Evolutionary conservation across 2,888 invertebrate genomes (phyloP).

Genomic region (Nephrotoma appendiculata): DNA sequence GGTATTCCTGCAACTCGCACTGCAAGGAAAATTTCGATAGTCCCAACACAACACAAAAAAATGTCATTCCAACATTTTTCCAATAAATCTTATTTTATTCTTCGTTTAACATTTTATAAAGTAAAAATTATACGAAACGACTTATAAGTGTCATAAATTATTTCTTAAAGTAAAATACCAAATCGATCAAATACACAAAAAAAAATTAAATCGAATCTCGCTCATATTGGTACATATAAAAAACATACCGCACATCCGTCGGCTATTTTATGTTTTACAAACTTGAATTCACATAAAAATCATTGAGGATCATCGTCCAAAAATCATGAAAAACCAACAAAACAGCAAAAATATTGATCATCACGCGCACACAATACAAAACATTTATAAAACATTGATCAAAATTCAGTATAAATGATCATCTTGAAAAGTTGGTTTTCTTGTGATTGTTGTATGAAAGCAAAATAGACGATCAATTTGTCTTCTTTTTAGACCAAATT

Average conservation of each 20-base stretch:
- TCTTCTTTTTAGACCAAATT: neutral
- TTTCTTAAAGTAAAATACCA: neutral
- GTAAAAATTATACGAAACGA: neutral
- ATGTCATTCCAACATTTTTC: neutral
- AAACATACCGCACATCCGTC: neutral
- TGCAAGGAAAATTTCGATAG: neutral
- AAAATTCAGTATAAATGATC: neutral
- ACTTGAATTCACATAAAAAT: slow-evolving; percentile 2
- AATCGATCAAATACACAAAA: neutral
- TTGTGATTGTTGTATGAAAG: neutral
- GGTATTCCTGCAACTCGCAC: neutral
- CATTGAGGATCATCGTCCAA: neutral
- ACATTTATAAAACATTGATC: neutral
- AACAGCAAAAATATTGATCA: neutral
- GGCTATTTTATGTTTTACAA: slow-evolving; percentile 4
- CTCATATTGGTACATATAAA: neutral
- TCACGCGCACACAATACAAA: neutral
- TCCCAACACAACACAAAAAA: neutral
- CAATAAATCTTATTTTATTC: neutral
- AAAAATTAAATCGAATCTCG: neutral
- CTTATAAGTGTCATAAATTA: slow-evolving; percentile 2
- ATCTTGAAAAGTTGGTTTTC: neutral
- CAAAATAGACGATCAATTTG: neutral
- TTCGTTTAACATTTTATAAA: neutral
- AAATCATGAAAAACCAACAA: neutral